Evolutionary conservation across 2,113 vertebrate genomes (phyloP), one percentile per base, ranked within the genome.

Genomic region (Eira barbara): DNA sequence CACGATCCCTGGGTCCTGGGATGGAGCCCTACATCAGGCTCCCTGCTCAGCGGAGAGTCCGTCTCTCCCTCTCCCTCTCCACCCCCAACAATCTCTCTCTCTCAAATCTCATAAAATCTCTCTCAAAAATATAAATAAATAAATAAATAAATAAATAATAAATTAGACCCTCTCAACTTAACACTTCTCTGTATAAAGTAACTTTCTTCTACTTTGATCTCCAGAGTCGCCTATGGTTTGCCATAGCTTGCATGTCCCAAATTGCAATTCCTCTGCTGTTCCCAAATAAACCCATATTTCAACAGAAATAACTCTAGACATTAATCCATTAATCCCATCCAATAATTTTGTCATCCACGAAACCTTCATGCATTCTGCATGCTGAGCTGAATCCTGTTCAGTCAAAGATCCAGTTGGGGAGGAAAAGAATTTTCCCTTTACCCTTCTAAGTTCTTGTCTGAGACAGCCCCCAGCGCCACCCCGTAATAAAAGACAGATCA

Each of bases 251-350:
- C 23, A 14, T 42, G 23, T 42, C 39, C 71, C 71, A 74, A 74
- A 42, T 42, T 42, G 25, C 12, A 42, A 42, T 74, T 27, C 71
- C 71, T 74, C 39, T 74, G 39, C 71, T 42, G n/a, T 74, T 25
- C 6, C 39, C 12, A 42, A 74, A 42, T 27, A 74, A 74, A 42
- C 39, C 39, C 39, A 42, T 57, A 57, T 57, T 57, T 59, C 71
- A 74, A 42, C 6, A 42, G 36, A 74, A 74, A 74, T 42, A 74
- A 42, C 39, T 74, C 39, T 49, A 73, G 57, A 57, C 23, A 21
- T 49, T 92, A 73, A 83, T 81, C 52, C n/a, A 34, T 57, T 90
- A 21, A 52, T 71, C 86, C 34, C 55, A 34, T n/a, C 73, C 87
- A 87, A 74, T 76, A 67, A 85, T 76, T 79, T 76, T 83, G 31